Evolutionary conservation across 2,113 vertebrate genomes (phyloP).

Genomic region (Chelonoidis abingdonii): DNA sequence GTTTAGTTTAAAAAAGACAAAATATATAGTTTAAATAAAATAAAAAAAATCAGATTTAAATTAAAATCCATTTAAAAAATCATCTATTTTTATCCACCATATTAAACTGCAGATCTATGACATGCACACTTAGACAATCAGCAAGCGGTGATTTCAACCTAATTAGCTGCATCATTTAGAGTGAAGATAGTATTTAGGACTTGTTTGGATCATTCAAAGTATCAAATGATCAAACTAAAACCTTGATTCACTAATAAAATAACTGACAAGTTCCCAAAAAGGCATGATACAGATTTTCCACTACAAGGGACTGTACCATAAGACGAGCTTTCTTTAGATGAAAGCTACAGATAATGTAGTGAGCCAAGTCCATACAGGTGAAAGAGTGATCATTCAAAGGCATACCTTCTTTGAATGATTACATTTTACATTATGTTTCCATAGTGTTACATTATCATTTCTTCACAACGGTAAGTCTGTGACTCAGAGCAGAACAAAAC

Average conservation of each 20-base stretch:
- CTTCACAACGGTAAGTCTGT: background rate
- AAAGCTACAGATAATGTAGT: constrained; percentile 29
- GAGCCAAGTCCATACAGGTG: background rate
- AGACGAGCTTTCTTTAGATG: constrained; percentile 33
- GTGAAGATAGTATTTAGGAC: constrained; percentile 21
- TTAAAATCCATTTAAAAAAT: background rate
- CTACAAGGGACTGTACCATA: constrained; percentile 11
- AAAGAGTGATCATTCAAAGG: background rate
- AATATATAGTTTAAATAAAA: background rate
- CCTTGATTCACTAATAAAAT: constrained; percentile 28
- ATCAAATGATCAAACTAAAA: constrained; percentile 56
- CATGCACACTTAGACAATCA: background rate
- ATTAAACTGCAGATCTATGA: constrained; percentile 11
- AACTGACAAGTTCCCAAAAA: constrained; percentile 14
- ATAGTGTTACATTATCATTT: background rate
- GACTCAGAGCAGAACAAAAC: background rate
- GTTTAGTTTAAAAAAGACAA: background rate
- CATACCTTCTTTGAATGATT: background rate
- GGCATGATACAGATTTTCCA: background rate
- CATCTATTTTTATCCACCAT: background rate
- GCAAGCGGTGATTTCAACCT: constrained; percentile 47
- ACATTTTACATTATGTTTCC: background rate
- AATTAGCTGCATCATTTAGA: constrained; percentile 49
- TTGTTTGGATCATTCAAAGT: constrained; percentile 33
- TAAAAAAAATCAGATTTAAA: background rate